phyloP scores from a whole-genome alignment of 1,140 invertebrate genomes.

The Oryzaephilus surinamensis region DNA sequence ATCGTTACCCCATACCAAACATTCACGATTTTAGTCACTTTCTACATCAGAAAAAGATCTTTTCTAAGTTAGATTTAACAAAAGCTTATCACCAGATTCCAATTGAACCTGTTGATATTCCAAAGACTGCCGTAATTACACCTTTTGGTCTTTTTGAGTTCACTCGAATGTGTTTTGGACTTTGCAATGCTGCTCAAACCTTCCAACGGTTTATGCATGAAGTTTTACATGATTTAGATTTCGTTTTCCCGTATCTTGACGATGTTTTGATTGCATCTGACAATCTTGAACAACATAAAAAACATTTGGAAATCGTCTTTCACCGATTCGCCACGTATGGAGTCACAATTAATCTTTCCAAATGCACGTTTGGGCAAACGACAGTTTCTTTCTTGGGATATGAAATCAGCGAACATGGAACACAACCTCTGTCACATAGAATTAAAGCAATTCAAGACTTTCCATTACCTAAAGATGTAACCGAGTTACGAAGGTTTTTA shows the following conservation, averaged over 20 bases:
- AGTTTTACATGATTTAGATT: slow-evolving; percentile 30
- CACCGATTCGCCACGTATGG: slow-evolving; percentile 14
- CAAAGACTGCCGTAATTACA: slow-evolving; percentile 34
- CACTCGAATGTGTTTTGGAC: slow-evolving; percentile 23
- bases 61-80: slow-evolving; percentile 39
- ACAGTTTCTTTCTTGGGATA: slow-evolving; percentile 30
- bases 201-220: slow-evolving; percentile 43
- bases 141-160: too few relatives aligned
- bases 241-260: slow-evolving; percentile 30
- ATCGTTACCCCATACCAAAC: slow-evolving; percentile 29
- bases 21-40: slow-evolving; percentile 26
- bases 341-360: slow-evolving; percentile 25
- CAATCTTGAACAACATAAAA: slow-evolving; percentile 19
- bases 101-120: slow-evolving; percentile 24
- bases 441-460: slow-evolving; percentile 23
- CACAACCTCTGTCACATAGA: slow-evolving; percentile 23
- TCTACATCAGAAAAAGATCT: slow-evolving; percentile 33
- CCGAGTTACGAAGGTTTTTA: slow-evolving; percentile 28
- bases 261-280: slow-evolving; percentile 32
- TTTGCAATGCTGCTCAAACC: slow-evolving; percentile 31
- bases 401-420: slow-evolving; percentile 20
- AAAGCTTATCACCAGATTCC: slow-evolving; percentile 41
- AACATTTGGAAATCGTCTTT: too few relatives aligned
- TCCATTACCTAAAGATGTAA: slow-evolving; percentile 19
- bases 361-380: slow-evolving; percentile 21